Conservation (phyloP, 2,113 vertebrate genomes). For the Kryptolebias marmoratus region DNA sequence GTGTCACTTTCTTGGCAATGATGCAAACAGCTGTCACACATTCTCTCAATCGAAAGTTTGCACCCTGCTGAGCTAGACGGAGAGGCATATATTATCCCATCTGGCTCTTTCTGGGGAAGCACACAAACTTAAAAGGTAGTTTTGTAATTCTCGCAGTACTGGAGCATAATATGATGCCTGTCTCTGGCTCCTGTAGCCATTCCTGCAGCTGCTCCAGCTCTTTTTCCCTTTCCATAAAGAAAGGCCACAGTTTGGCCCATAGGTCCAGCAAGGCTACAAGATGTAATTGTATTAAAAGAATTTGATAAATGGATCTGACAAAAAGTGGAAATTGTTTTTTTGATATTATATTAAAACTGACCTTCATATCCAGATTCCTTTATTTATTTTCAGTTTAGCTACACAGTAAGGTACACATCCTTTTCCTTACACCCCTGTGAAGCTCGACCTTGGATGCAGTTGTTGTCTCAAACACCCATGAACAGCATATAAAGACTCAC, state of each 20-base stretch:
- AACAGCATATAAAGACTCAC: conserved; percentile 1
- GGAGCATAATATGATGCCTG: conserved; percentile 19
- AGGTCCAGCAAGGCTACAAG: conserved; percentile 68
- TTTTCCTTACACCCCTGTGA: conserved; percentile 7
- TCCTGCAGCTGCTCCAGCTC: conserved; percentile 42
- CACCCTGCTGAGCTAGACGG: conserved; percentile 21
- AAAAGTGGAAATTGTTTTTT: conserved; percentile 86
- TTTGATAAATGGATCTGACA: conserved; percentile 88
- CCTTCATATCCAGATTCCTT: conserved; percentile 80
- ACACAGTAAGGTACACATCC: conserved; percentile 42
- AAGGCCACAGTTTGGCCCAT: conserved; percentile 36
- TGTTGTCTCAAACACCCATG: conserved; percentile 13
- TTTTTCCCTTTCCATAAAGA: conserved; percentile 48
- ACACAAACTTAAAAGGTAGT: conserved; percentile 47
- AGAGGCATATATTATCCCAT: conserved; percentile 27
- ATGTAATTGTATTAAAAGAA: conserved; percentile 84
- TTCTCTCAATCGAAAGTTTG: conserved; percentile 23
- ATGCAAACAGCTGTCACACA: conserved; percentile 13
- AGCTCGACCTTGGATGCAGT: conserved; percentile 24
- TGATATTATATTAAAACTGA: conserved; percentile 87
- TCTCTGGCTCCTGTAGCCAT: conserved; percentile 34
- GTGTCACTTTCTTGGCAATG: conserved; percentile 27
- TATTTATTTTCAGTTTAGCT: conserved; percentile 74
- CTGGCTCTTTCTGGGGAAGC: conserved; percentile 23
- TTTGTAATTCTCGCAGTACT: conserved; percentile 30